Percentiles rank a stretch among this genome's conserved stretches.
Conservation (phyloP, 2,888 invertebrate genomes). For the Plagodis dolabraria region DNA sequence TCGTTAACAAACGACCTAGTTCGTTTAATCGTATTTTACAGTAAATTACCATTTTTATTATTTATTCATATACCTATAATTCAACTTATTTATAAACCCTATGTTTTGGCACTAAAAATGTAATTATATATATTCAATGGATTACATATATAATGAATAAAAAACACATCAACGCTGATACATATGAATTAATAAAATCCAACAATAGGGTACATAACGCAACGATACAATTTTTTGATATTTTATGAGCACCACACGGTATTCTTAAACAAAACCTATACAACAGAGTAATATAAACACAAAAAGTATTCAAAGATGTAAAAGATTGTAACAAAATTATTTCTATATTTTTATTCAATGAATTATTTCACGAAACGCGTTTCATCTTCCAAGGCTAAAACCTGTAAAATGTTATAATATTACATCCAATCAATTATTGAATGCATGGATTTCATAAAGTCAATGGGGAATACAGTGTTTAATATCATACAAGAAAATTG, state of each 20-base stretch:
- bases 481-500: slow-evolving; percentile 24
- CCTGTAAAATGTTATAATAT: slow-evolving; percentile 7
- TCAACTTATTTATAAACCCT: slow-evolving; percentile 79
- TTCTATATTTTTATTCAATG: slow-evolving; percentile 17
- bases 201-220: slow-evolving; percentile 47
- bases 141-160: slow-evolving; percentile 45
- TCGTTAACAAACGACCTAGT: slow-evolving; percentile 79
- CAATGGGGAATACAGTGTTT: slow-evolving; percentile 19
- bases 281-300: slow-evolving; percentile 36
- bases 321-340: slow-evolving; percentile 25
- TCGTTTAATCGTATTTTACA: slow-evolving; percentile 76
- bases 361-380: slow-evolving; percentile 26
- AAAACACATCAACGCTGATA: slow-evolving; percentile 53
- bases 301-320: slow-evolving; percentile 30
- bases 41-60: slow-evolving; percentile 62
- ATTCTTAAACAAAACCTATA: slow-evolving; percentile 30
- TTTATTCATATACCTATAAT: slow-evolving; percentile 73
- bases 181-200: slow-evolving; percentile 35
- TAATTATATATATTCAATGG: slow-evolving; percentile 72
- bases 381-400: slow-evolving; percentile 27
- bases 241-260: slow-evolving; percentile 64
- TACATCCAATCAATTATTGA: slow-evolving; percentile 5
- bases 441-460: neutral
- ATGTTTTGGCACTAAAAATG: slow-evolving; percentile 83
- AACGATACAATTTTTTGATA: slow-evolving; percentile 47